phyloP scores from a whole-genome alignment of 2,888 invertebrate species.

The Tanytarsus gracilentus region DNA sequence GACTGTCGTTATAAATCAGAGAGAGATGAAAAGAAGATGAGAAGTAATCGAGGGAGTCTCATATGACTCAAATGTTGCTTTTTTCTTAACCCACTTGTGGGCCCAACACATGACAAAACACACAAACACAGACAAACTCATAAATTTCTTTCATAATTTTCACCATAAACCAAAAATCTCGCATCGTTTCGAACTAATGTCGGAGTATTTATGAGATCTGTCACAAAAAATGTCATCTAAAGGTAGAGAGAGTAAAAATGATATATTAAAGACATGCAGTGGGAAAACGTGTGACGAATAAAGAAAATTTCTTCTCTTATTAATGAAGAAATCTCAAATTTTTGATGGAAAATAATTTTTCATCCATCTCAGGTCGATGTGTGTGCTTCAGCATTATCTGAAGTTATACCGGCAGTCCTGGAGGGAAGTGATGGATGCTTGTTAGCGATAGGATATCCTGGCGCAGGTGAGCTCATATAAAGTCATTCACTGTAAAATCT shows the following conservation, averaged over 20 bases:
- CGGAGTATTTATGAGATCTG: too few species aligned
- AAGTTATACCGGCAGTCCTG: conserved; percentile 90
- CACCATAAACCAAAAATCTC: too few species aligned
- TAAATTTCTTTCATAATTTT: not conserved
- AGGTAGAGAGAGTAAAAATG: too few species aligned
- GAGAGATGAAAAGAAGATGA: too few species aligned
- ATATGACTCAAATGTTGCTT: too few species aligned
- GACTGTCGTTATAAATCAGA: too few species aligned
- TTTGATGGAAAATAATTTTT: not conserved
- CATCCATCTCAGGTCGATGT: conserved; percentile 65
- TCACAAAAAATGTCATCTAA: too few species aligned
- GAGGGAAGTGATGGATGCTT: conserved; percentile 89
- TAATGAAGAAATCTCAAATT: conserved; percentile 20
- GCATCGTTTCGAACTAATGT: too few species aligned
- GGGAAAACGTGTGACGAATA: not conserved
- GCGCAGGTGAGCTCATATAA: conserved; percentile 55
- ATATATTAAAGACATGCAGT: too few species aligned
- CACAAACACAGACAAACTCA: not conserved
- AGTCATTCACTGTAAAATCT: conserved; percentile 15
- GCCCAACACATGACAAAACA: conserved; percentile 4
- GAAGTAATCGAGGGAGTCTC: too few species aligned
- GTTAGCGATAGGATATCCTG: conserved; percentile 82
- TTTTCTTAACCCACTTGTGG: too few species aligned
- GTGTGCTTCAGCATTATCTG: conserved; percentile 81
- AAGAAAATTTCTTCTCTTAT: conserved; percentile 1